These are phyloP conservation scores for Oithona nana DNA, from an alignment of 2,888 invertebrate genomes.

Conservation along the genomic window DNA sequence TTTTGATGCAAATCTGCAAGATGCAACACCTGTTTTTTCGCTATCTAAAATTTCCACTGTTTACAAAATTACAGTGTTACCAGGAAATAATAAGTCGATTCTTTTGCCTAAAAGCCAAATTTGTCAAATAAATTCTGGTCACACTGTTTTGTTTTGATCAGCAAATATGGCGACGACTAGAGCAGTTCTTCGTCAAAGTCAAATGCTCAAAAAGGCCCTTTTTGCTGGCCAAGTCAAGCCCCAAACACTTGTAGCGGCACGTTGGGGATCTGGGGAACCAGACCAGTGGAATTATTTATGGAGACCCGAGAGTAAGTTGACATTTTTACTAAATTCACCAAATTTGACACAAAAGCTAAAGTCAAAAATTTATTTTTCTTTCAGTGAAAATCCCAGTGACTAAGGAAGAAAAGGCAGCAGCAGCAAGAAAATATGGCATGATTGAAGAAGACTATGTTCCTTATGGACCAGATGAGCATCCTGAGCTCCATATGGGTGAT, in stretches of 20 bases:
- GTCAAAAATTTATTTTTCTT: too few species aligned
- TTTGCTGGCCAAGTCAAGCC: neutral
- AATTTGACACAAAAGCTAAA: too few species aligned
- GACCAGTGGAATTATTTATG: neutral
- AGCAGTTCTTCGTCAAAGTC: too few species aligned
- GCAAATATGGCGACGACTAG: too few species aligned
- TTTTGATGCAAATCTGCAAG: too few species aligned
- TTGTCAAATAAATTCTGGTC: too few species aligned
- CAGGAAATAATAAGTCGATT: too few species aligned
- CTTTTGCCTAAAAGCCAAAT: too few species aligned
- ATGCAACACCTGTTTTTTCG: too few species aligned
- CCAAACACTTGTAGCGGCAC: neutral
- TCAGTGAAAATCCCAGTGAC: neutral
- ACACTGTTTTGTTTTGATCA: too few species aligned
- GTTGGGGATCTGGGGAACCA: neutral
- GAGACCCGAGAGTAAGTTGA: neutral
- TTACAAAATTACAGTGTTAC: too few species aligned
- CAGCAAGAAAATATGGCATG: neutral
- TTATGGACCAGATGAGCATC: neutral
- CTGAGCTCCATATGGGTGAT: neutral
- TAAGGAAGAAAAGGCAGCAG: neutral
- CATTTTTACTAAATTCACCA: neutral
- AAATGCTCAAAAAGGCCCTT: neutral
- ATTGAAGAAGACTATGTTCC: neutral
- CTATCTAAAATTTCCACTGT: too few species aligned